These are phyloP conservation scores for Brassicogethes aeneus DNA, from an alignment of 2,888 invertebrate genomes.

Conservation along the genomic window DNA sequence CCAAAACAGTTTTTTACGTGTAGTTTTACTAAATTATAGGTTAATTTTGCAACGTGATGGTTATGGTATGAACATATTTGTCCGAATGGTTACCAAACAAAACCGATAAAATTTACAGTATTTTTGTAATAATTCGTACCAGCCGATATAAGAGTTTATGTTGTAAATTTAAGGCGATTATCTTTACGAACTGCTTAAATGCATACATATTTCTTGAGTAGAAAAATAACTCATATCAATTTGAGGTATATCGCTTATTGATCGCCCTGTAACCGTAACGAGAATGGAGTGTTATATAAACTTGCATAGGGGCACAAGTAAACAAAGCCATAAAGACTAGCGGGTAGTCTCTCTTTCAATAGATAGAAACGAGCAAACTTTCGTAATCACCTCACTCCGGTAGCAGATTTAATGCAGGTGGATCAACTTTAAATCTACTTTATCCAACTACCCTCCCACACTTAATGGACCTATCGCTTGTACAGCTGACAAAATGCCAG, in stretches of 20 bases:
- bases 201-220: not conserved
- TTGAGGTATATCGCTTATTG: not conserved
- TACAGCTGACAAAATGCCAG: no score
- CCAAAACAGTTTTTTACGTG: no score
- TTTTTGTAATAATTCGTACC: no score
- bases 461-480: no score
- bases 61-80: no score
- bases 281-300: constrained; percentile 32
- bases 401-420: constrained; percentile 30
- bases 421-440: constrained; percentile 23
- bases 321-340: constrained; percentile 41
- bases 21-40: no score
- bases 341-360: constrained; percentile 29
- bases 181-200: no score
- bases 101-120: no score
- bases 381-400: constrained; percentile 35
- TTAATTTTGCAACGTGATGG: no score
- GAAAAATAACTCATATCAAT: not conserved
- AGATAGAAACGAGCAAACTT: constrained; percentile 36
- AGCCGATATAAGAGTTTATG: no score
- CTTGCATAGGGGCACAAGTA: constrained; percentile 34
- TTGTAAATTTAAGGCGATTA: no score
- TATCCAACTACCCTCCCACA: constrained; percentile 24
- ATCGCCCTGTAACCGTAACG: constrained; percentile 13
- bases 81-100: no score